Base-by-base conservation (phyloP, 2,113 vertebrate genomes). In the Pteruthius melanotis region DNA sequence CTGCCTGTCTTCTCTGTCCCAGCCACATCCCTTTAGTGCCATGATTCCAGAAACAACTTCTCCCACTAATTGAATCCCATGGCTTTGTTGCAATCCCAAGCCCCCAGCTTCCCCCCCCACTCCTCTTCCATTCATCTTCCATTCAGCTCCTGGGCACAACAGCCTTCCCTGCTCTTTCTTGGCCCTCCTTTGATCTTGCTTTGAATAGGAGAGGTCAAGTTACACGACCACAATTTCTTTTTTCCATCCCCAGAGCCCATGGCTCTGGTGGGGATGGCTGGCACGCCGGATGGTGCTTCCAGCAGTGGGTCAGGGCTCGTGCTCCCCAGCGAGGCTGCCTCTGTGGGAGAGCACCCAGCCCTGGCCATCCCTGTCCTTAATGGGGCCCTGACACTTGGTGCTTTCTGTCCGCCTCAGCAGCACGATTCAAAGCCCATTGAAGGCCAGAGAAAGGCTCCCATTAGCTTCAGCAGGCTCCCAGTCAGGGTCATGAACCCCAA, bases 161-260 rank as follows among this genome's bases (percentile, higher is more conserved):
- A 92, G 75, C 88, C 82, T 69, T 63, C 57, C 56, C 70, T 65
- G 53, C 85, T 91, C 82, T 93, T 90, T 88, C 88, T 90, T 70
- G 79, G 90, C 66, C 79, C 45, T 79, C 45, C 88, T 96, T 97
- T 96, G 90, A 95, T 96, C 88, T 95, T 9, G 1, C n/a, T 72
- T 49, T 97, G 75, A 96, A 96, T 83, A 16, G 90, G 17, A 83
- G 85, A 93, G 95, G 96, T 95, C 96, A 96, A 88, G 90, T 90
- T 65, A 40, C 88, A 80, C 0, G 0, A 56, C 85, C 82, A 69
- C n/a, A 3, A 28, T n/a, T 65, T 61, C 79, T 94, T 96, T 95
- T 87, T 49, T 80, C 78, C 11, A 0, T 33, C 61, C 61, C 37
- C n/a, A 40, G 45, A 65, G 50, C 57, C 78, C 2, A 0, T 71